Evolutionary conservation across 2,113 vertebrate genomes (phyloP), one percentile per base, ranked within the genome.

Genomic region (Pseudorectes ferrugineus): DNA sequence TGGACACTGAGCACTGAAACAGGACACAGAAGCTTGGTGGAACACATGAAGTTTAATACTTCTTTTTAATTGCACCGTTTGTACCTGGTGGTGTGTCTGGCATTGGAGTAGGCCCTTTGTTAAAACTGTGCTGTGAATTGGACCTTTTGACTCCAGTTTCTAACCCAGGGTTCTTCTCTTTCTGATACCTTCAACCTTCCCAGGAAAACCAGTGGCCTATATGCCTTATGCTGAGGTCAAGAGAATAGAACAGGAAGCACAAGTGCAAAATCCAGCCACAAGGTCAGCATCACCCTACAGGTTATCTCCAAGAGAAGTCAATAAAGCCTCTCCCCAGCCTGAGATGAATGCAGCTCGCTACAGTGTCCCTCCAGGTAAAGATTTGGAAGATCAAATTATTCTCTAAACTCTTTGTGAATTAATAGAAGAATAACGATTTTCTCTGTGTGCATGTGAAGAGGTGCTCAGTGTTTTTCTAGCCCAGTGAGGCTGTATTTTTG

Each of bases 311-410:
- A 98, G 98, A 84, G 98, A 98, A 94, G 97, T 98, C 94, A 98
- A 98, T 97, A 99, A 98, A 97, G 98, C 98, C 83, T 98, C 98
- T 48, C 98, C 98, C 45, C 98, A 98, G 95, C 98, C 98, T 10
- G 98, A 98, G 72, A 95, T 94, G 97, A 98, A 97, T 79, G 85
- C 98, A 87, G 95, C 98, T 73, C 97, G 98, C 91, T 98, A 97
- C 96, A 98, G 98, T 97, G 98, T 99, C 97, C 98, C 98, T 1
- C 99, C 99, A 98, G 99, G 99, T 99, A 98, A 98, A 92, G 78
- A 75, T 15, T 24, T 45, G 23, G 28, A 70, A 31, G 45, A 48
- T 62, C 17, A 65, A 83, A 65, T 82, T 86, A 18, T 45, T 90
- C 26, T 75, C 58, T 40, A 29, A 86, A 62, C 20, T 18, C 3